phyloP scores from a whole-genome alignment of 2,888 invertebrate species.

The Drosophila subsilvestris region DNA sequence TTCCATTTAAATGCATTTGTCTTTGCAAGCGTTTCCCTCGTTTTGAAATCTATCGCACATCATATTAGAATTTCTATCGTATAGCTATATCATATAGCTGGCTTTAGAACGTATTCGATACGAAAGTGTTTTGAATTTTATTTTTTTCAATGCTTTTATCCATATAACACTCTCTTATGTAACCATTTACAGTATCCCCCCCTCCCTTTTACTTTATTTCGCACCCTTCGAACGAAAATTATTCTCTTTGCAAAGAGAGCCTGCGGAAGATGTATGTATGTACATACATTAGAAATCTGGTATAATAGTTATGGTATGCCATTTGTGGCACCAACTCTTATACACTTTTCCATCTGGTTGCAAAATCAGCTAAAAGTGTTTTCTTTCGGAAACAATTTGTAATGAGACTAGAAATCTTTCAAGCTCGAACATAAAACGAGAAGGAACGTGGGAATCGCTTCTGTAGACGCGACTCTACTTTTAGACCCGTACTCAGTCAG shows the following conservation, averaged over 20 bases:
- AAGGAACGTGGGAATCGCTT: too few relatives aligned
- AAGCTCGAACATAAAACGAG: too few relatives aligned
- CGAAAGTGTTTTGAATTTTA: too few relatives aligned
- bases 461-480: too few relatives aligned
- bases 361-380: neutral
- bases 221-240: neutral
- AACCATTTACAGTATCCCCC: conserved; percentile 35
- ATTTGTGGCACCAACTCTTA: neutral
- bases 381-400: neutral
- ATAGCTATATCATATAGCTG: neutral
- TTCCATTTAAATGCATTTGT: too few relatives aligned
- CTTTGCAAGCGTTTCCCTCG: too few relatives aligned
- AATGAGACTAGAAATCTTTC: too few relatives aligned
- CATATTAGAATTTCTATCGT: neutral
- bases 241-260: conserved; percentile 3
- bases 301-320: neutral
- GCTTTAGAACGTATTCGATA: neutral
- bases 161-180: conserved; percentile 34
- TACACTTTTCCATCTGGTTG: neutral
- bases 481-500: too few relatives aligned
- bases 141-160: neutral
- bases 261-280: neutral
- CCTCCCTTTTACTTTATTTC: conserved; percentile 3
- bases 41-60: too few relatives aligned
- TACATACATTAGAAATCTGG: neutral